A percentile compares a stretch with the other conserved stretches of the same genome.
phyloP scores from a whole-genome alignment of 2,888 invertebrate species.

The Drosophila meridiana region DNA sequence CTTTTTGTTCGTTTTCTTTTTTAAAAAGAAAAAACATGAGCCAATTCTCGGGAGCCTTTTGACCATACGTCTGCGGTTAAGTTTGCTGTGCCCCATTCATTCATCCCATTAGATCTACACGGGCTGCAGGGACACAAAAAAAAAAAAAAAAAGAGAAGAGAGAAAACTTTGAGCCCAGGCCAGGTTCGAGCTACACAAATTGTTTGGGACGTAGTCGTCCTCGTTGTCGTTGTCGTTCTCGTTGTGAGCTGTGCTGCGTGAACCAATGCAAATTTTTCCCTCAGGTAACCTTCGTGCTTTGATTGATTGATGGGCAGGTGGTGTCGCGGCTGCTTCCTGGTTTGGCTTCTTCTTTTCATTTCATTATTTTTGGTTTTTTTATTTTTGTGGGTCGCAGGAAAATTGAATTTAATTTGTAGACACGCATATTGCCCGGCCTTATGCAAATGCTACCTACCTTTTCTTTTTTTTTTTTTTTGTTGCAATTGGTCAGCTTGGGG shows the following conservation, averaged over 20 bases:
- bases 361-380: not conserved
- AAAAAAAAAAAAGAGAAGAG: not conserved
- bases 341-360: conserved; percentile 9
- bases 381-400: conserved; percentile 34
- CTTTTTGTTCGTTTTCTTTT: conserved; percentile 26
- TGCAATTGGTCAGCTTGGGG: conserved; percentile 32
- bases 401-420: conserved; percentile 80
- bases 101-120: conserved; percentile 56
- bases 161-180: conserved; percentile 36
- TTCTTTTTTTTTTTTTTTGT: conserved; percentile 17
- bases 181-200: conserved; percentile 55
- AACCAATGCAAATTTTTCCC: conserved; percentile 79
- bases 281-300: conserved; percentile 78
- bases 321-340: conserved; percentile 54
- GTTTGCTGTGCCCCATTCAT: conserved; percentile 55
- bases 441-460: conserved; percentile 65
- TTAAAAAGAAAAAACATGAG: conserved; percentile 62
- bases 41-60: conserved; percentile 71
- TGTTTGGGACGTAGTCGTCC: conserved; percentile 64
- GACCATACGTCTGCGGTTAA: conserved; percentile 80
- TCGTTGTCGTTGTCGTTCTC: conserved; percentile 11
- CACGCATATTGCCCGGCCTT: conserved; percentile 63
- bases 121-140: conserved; percentile 8
- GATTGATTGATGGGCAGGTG: conserved; percentile 74
- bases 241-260: conserved; percentile 58